Percentiles rank a stretch among this genome's conserved stretches.
Evolutionary conservation across 2,797 vertebrate species (phyloP).

Genomic region (Schizopygopsis pylzovi): DNA sequence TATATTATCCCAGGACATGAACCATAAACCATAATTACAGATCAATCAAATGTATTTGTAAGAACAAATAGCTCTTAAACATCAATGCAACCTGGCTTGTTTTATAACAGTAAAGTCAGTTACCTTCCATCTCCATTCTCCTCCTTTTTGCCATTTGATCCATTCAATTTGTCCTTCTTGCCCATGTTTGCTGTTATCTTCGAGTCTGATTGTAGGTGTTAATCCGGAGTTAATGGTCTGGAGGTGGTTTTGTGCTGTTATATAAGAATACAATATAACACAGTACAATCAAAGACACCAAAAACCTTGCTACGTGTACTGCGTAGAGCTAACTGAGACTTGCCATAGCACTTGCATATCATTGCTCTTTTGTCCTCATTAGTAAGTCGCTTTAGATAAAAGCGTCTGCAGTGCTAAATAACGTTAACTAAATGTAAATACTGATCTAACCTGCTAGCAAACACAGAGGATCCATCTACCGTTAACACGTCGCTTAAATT

Average conservation of each 20-base stretch:
- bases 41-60: not conserved
- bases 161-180: conserved; percentile 47
- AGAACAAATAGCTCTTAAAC: not conserved
- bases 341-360: too few species aligned
- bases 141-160: conserved; percentile 36
- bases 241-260: conserved; percentile 38
- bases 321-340: too few species aligned
- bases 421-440: not conserved
- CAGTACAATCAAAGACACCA: not conserved
- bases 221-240: not conserved
- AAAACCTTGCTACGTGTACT: not conserved
- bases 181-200: conserved; percentile 49
- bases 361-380: too few species aligned
- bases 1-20: not conserved
- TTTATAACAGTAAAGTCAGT: not conserved
- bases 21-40: not conserved
- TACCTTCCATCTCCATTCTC: conserved; percentile 57
- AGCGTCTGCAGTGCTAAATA: too few species aligned
- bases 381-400: too few species aligned
- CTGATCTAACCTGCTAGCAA: not conserved
- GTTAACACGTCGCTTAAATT: not conserved
- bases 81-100: not conserved
- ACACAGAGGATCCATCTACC: not conserved
- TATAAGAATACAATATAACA: conserved; percentile 10
- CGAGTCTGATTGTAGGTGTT: not conserved